Evolutionary conservation across 1,140 invertebrate species (phyloP), one percentile per base, ranked within the genome.

Genomic region (Atta texana): DNA sequence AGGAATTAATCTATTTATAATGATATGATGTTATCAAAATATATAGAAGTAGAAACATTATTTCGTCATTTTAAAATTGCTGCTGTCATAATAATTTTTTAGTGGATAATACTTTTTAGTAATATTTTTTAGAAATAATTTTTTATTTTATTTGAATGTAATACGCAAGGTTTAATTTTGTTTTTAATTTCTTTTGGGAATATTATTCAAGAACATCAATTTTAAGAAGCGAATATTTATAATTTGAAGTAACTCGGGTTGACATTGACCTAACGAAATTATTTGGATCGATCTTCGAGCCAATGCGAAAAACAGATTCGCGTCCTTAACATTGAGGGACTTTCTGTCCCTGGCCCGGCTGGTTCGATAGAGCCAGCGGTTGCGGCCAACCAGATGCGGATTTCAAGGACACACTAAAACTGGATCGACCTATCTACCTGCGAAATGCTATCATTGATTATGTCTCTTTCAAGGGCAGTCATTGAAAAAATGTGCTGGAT

Each of bases 241-340:
- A 7, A 57, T 39, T 74, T 28, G 24, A 28, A n/a, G 28, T 24
- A 14, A 5, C n/a, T n/a, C 12, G 21, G 2, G 10, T 49, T 49
- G 24, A 49, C 24, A 16, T 61, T 49, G 39, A 3, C 14, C n/a
- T 51, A 75, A 55, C 3, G 4, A 39, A 24, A 57, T 3, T 71
- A 61, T 61, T 61, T 44, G 14, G 69, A 14, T 49, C 34, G 55
- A 51, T n/a, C 28, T 61, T 55, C 16, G 55, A 78, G 31, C 34
- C 74, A 66, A 44, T 18, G 28, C 69, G 55, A 31, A 61, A 34
- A 81, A 53, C 14, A 39, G 66, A 78, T 57, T 69, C 64, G 7
- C 80, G 92, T 92, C 94, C 93, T 91, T 94, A 92, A 94, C 93
- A 94, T 94, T 94, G 92, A 92, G 90, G 81, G 63, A 85, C 89